Conservation (phyloP, 1,140 invertebrate species). For the Pseudomyrmex cubaensis region DNA sequence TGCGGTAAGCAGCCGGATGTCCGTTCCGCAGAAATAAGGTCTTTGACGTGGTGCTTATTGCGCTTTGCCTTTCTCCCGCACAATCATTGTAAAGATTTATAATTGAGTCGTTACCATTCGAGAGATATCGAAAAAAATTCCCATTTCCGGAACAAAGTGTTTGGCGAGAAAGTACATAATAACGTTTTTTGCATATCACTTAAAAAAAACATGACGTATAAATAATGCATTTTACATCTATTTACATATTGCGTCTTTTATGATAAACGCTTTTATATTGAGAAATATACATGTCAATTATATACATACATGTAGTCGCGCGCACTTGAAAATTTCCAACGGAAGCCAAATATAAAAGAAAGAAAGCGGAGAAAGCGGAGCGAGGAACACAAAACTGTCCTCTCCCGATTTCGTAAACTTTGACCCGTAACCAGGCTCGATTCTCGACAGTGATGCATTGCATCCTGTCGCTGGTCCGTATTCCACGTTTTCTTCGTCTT, state of each 20-base stretch:
- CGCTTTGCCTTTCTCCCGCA: slow-evolving; percentile 24
- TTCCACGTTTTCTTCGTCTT: slow-evolving; percentile 67
- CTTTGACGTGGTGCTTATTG: slow-evolving; percentile 25
- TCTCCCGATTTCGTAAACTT: slow-evolving; percentile 76
- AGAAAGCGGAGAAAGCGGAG: slow-evolving; percentile 44
- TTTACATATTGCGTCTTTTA: not conserved
- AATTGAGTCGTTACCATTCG: slow-evolving; percentile 28
- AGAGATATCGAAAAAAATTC: not conserved
- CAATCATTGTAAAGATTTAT: slow-evolving; percentile 19
- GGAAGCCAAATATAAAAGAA: slow-evolving; percentile 43
- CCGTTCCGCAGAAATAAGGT: slow-evolving; percentile 36
- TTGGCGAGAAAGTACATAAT: no score
- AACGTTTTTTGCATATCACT: not conserved
- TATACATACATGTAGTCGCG: not conserved
- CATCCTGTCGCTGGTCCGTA: slow-evolving; percentile 74
- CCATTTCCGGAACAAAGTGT: no score
- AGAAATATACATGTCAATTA: not conserved
- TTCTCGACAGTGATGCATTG: slow-evolving; percentile 76
- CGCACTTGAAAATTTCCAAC: not conserved
- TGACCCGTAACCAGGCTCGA: slow-evolving; percentile 68
- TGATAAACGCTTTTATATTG: not conserved
- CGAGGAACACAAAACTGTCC: slow-evolving; percentile 58
- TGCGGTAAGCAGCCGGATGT: slow-evolving; percentile 47
- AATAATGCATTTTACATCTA: not conserved
- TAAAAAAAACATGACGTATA: not conserved